phyloP scores from a whole-genome alignment of 2,113 vertebrate genomes.

The Cyanoramphus novaezelandiae region DNA sequence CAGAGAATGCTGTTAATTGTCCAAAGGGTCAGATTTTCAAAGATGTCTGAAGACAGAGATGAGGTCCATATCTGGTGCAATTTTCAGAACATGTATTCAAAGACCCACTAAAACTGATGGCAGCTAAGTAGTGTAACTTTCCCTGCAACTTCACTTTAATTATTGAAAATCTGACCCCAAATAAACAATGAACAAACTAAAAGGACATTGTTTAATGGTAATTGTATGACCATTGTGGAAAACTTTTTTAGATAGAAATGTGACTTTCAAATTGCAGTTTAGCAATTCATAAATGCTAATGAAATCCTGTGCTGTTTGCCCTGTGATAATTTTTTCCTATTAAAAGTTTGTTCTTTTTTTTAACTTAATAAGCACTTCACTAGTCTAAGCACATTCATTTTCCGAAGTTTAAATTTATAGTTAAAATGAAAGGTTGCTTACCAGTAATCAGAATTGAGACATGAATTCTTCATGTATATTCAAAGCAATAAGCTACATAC shows the following conservation, averaged over 20 bases:
- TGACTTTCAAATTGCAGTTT: conserved; percentile 30
- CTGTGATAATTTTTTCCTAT: conserved; percentile 31
- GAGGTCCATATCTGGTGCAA: background rate
- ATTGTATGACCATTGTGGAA: background rate
- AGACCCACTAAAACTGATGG: background rate
- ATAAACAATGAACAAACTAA: conserved; percentile 38
- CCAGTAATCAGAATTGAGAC: background rate
- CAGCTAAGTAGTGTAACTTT: background rate
- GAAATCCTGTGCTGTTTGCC: background rate
- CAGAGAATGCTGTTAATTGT: background rate
- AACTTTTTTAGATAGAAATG: background rate
- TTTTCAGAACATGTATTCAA: background rate
- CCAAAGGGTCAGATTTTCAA: background rate
- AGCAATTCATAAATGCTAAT: conserved; percentile 39
- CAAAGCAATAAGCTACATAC: background rate
- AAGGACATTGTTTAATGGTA: background rate
- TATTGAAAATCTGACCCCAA: background rate
- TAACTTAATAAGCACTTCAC: conserved; percentile 17
- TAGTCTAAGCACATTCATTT: conserved; percentile 1
- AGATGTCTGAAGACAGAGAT: background rate
- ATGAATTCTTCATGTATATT: background rate
- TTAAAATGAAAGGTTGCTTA: background rate
- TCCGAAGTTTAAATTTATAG: conserved; percentile 5
- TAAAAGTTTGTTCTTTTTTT: conserved; percentile 52
- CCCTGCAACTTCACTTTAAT: background rate